phyloP scores from a whole-genome alignment of 2,888 invertebrate genomes.

The Cyclophora albipunctata region DNA sequence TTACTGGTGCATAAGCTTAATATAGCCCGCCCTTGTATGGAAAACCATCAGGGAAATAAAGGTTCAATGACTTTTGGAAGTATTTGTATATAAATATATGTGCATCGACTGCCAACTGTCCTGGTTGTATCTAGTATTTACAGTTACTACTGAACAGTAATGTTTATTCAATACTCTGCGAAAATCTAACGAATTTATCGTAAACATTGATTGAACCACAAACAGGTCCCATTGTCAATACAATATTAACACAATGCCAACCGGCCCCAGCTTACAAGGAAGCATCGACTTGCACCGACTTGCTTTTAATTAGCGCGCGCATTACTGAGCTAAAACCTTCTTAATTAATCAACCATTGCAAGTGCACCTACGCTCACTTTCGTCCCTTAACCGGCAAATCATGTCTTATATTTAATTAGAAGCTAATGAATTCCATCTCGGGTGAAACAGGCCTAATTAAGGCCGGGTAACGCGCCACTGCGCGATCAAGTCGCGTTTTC shows the following conservation, averaged over 20 bases:
- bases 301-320: slow-evolving; percentile 35
- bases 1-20: too few relatives aligned
- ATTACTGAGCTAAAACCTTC: slow-evolving; percentile 26
- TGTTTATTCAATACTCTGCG: too few relatives aligned
- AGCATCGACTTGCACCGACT: slow-evolving; percentile 14
- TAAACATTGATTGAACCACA: background rate
- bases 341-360: slow-evolving; percentile 46
- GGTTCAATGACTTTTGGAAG: too few relatives aligned
- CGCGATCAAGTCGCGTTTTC: slow-evolving; percentile 20
- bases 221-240: slow-evolving; percentile 9
- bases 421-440: slow-evolving; percentile 60
- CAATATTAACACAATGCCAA: slow-evolving; percentile 15
- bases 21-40: too few relatives aligned
- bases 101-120: too few relatives aligned
- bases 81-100: too few relatives aligned
- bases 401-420: slow-evolving; percentile 62
- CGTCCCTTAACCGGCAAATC: slow-evolving; percentile 51
- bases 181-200: too few relatives aligned
- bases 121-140: too few relatives aligned
- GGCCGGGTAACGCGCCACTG: slow-evolving; percentile 27
- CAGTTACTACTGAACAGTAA: too few relatives aligned
- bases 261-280: slow-evolving; percentile 14
- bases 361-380: slow-evolving; percentile 50
- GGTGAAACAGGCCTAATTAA: slow-evolving; percentile 50
- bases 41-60: too few relatives aligned